These are phyloP conservation scores for Centropristis striata DNA, from an alignment of 2,113 vertebrate genomes.

Conservation along the genomic window DNA sequence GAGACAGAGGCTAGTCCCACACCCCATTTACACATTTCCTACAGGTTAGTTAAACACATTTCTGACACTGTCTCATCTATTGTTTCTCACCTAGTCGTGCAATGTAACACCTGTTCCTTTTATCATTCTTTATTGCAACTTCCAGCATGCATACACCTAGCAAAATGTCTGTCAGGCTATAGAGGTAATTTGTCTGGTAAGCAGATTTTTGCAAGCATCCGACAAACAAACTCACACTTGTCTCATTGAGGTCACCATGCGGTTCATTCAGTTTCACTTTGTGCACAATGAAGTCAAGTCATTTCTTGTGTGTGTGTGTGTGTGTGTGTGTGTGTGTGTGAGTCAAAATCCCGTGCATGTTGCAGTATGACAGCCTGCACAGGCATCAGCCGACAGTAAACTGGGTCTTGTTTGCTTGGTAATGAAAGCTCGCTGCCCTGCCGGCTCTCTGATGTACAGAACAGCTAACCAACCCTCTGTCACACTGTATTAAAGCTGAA, in stretches of 20 bases:
- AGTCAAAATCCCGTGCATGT: slow-evolving; percentile 19
- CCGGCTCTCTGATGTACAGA: slow-evolving; percentile 52
- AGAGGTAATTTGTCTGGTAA: background rate
- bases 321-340: background rate
- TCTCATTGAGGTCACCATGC: background rate
- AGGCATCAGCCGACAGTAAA: slow-evolving; percentile 37
- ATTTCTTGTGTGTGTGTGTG: background rate
- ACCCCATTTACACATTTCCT: slow-evolving; percentile 48
- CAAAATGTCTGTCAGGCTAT: background rate
- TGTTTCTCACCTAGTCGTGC: background rate
- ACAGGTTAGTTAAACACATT: slow-evolving; percentile 39
- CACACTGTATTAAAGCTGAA: slow-evolving; percentile 53
- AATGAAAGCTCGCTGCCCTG: slow-evolving; percentile 43
- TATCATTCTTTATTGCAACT: background rate
- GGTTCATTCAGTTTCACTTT: background rate
- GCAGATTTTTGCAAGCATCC: background rate
- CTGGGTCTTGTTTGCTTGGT: slow-evolving; percentile 47
- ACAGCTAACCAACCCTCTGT: slow-evolving; percentile 40
- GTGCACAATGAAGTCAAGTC: background rate
- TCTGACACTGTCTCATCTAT: background rate
- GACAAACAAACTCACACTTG: background rate
- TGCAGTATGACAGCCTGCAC: slow-evolving; percentile 25
- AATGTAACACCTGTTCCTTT: background rate
- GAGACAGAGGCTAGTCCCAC: slow-evolving; percentile 9
- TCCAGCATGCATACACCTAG: background rate